These are phyloP conservation scores for Macropus fuliginosus DNA, from an alignment of 2,797 vertebrate species.

Conservation along the genomic window DNA sequence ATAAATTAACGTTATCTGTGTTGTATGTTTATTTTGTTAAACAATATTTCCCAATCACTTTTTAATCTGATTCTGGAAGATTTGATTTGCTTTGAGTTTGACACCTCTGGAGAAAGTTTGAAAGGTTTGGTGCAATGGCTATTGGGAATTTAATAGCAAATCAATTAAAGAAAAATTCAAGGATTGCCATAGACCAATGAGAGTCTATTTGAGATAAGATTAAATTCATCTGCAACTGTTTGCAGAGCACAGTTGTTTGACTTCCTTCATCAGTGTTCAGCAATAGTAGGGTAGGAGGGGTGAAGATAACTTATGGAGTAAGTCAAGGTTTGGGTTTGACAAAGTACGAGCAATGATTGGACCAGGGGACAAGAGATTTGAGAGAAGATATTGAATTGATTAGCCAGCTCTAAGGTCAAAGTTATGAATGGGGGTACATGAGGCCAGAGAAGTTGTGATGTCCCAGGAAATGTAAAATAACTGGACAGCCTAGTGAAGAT, in stretches of 20 bases:
- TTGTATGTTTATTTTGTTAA: background rate
- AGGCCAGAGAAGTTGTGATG: background rate
- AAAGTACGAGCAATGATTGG: background rate
- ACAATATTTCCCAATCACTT: background rate
- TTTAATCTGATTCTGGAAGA: background rate
- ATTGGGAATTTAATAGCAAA: background rate
- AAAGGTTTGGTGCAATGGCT: background rate
- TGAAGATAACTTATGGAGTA: background rate
- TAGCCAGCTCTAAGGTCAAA: background rate
- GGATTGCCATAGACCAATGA: background rate
- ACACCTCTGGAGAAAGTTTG: background rate
- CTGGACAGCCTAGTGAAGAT: background rate
- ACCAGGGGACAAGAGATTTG: background rate
- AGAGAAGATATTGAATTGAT: background rate
- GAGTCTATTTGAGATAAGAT: background rate
- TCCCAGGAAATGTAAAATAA: background rate
- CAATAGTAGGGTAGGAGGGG: background rate
- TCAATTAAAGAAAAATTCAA: background rate
- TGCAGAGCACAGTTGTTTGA: background rate
- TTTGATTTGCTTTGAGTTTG: background rate
- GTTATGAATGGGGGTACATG: background rate
- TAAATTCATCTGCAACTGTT: background rate
- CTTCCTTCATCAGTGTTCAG: background rate
- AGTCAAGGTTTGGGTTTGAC: background rate
- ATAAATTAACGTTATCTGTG: background rate